These are phyloP conservation scores for Philereme vetulata DNA, from an alignment of 2,888 invertebrate genomes.

Conservation along the genomic window DNA sequence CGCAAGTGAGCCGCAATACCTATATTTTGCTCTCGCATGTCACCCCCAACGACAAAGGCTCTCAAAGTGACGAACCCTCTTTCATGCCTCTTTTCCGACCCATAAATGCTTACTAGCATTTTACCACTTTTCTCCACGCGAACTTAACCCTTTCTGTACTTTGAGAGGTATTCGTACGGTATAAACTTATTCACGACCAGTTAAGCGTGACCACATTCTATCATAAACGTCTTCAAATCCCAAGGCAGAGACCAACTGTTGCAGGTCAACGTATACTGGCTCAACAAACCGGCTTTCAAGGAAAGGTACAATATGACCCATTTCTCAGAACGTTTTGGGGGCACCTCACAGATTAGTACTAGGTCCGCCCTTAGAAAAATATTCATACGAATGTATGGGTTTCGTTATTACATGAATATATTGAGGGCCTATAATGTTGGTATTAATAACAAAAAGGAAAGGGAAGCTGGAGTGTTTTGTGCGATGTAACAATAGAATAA, in stretches of 20 bases:
- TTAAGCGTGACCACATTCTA: slow-evolving; percentile 42
- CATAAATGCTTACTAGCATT: slow-evolving; percentile 71
- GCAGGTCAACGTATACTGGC: slow-evolving; percentile 46
- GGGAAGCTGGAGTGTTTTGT: slow-evolving; percentile 38
- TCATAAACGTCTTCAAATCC: slow-evolving; percentile 30
- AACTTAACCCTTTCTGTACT: slow-evolving; percentile 65
- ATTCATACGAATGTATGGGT: slow-evolving; percentile 59
- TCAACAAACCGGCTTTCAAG: slow-evolving; percentile 52
- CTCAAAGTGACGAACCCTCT: slow-evolving; percentile 53
- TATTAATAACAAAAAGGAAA: slow-evolving; percentile 40
- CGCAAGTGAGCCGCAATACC: slow-evolving; percentile 25
- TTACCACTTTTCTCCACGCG: slow-evolving; percentile 62
- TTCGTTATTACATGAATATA: slow-evolving; percentile 56
- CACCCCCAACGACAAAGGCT: slow-evolving; percentile 57
- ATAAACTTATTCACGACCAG: slow-evolving; percentile 58
- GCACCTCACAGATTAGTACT: slow-evolving; percentile 63
- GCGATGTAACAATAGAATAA: slow-evolving; percentile 38
- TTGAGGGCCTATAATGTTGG: slow-evolving; percentile 41
- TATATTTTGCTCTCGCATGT: slow-evolving; percentile 45
- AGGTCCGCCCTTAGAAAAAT: slow-evolving; percentile 57
- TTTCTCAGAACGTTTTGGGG: slow-evolving; percentile 64
- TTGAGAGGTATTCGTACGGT: slow-evolving; percentile 69
- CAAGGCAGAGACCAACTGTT: slow-evolving; percentile 5
- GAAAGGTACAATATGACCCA: slow-evolving; percentile 67
- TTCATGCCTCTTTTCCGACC: slow-evolving; percentile 56